Base-by-base conservation (phyloP, 2,888 invertebrate genomes). In the Ornithoptera alexandrae region DNA sequence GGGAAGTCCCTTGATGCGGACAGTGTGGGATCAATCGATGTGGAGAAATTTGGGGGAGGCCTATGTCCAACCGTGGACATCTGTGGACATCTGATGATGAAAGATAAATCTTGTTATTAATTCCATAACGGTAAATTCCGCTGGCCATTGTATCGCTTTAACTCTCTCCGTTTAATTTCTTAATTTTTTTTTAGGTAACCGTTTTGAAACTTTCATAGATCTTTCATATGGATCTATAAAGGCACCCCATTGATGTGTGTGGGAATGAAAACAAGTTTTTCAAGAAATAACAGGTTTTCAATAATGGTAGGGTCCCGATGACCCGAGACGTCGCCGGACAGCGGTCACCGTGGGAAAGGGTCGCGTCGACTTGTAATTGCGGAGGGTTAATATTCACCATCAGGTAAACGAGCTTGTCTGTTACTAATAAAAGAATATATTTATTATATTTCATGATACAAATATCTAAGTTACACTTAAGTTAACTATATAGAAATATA, bases 301-400 rank as follows among this genome's bases (percentile, higher is more conserved):
- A 72, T 71, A 74, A 75, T 69, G 71, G 74, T 76, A 72, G 78
- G 79, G 76, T 69, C 71, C 39, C 57, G 70, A 59, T 68, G 71
- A 70, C 72, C 76, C 68, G 79, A 82, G 81, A 85, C 79, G 79
- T 69, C 75, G 77, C 78, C 79, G 88, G 88, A 83, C 86, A 86
- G 79, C 76, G 88, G 88, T 86, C 88, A 87, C 70, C 80, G 76
- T 79, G 84, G 86, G 88, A 81, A 86, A 87, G 86, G 79, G 74
- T 75, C 77, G 75, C 77, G 70, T 64, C 65, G 53, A 22, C 39
- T 39, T 42, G 12, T n/a, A 53, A 57, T 66, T 46, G 64, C 20
- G 36, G 73, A 72, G 76, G 78, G 77, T 76, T 71, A 70, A 73
- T 62, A 3, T 62, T 61, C 61, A 56, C 18, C 56, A 56, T 56